Evolutionary conservation across 2,113 vertebrate genomes (phyloP).

Genomic region (Scalopus aquaticus): DNA sequence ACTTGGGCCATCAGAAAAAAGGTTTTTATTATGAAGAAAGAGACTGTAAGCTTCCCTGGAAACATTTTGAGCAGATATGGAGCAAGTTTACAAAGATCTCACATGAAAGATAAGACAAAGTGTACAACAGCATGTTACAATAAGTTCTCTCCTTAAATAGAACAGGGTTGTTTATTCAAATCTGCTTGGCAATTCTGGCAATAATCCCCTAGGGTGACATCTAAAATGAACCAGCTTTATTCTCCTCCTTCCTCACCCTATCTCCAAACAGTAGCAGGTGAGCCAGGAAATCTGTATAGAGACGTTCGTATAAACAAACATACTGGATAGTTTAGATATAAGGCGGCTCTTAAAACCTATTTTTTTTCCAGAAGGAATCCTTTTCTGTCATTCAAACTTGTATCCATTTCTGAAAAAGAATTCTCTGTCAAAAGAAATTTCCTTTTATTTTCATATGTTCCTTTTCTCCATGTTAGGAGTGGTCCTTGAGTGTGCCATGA

Average conservation of each 20-base stretch:
- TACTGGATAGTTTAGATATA: not conserved
- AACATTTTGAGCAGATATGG: not conserved
- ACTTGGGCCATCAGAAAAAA: not conserved
- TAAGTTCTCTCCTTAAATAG: not conserved
- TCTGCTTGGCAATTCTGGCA: not conserved
- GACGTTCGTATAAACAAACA: not conserved
- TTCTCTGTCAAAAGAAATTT: not conserved
- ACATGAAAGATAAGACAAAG: not conserved
- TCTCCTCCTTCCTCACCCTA: not conserved
- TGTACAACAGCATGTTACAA: not conserved
- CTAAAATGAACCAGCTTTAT: not conserved
- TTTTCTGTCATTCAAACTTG: not conserved
- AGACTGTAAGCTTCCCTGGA: not conserved
- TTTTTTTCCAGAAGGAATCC: not conserved
- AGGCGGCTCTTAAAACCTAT: not conserved
- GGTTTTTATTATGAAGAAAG: not conserved
- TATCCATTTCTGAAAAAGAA: constrained; percentile 19
- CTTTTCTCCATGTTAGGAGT: not conserved
- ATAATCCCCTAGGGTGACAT: not conserved
- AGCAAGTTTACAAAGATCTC: not conserved
- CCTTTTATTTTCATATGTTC: not conserved
- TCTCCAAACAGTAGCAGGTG: not conserved
- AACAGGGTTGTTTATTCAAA: not conserved
- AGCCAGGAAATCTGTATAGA: not conserved
- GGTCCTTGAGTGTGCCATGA: not conserved